phyloP scores from a whole-genome alignment of 2,888 invertebrate genomes.

The Epinotia ramella region DNA sequence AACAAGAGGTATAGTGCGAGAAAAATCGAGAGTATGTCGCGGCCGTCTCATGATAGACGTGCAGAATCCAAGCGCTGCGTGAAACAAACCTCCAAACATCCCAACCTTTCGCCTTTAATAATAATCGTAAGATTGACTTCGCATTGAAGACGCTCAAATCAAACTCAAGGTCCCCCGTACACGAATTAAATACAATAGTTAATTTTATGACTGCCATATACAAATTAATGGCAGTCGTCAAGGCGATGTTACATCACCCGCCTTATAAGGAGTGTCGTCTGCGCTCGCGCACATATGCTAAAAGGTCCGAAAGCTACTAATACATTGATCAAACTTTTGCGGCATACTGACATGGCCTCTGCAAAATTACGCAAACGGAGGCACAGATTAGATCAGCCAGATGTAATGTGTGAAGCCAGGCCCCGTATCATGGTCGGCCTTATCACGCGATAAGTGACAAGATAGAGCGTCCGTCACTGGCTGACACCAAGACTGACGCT shows the following conservation, averaged over 20 bases:
- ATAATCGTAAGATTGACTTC: neutral
- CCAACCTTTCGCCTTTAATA: no score
- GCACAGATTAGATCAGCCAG: neutral
- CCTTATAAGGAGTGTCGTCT: slow-evolving; percentile 14
- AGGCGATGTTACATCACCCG: slow-evolving; percentile 36
- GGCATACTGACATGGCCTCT: slow-evolving; percentile 19
- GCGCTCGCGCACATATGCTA: slow-evolving; percentile 17
- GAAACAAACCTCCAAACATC: no score
- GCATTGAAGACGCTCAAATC: neutral
- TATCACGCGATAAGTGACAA: no score
- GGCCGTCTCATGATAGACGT: no score
- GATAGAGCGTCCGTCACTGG: no score
- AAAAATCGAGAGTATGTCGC: no score
- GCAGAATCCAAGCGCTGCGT: no score
- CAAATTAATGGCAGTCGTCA: slow-evolving; percentile 19
- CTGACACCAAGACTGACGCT: no score
- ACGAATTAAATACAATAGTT: slow-evolving; percentile 19
- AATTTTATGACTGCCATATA: slow-evolving; percentile 21
- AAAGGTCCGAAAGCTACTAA: slow-evolving; percentile 30
- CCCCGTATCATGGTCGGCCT: no score
- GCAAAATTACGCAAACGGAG: slow-evolving; percentile 25
- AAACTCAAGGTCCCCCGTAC: slow-evolving; percentile 41
- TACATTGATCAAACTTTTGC: slow-evolving; percentile 22
- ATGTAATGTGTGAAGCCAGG: neutral
- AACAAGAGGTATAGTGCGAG: no score